Conservation (phyloP, 2,113 vertebrate genomes). For the Lagopus leucura region DNA sequence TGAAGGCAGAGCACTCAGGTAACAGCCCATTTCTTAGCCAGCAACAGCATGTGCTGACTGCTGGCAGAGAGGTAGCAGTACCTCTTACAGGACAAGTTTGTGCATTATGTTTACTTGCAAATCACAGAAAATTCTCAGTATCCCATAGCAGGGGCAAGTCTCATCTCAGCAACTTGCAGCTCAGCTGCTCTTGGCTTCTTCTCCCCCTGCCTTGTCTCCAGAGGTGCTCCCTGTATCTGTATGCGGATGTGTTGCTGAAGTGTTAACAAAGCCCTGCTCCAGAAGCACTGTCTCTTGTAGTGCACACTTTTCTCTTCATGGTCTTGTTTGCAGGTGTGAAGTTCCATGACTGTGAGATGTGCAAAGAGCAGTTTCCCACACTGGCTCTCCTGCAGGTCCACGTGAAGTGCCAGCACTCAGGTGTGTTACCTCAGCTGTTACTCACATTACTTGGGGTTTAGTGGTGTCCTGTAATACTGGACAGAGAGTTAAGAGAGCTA, state of each 20-base stretch:
- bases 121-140: not conserved
- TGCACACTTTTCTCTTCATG: not conserved
- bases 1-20: conserved; percentile 85
- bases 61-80: not conserved
- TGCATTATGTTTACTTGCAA: not conserved
- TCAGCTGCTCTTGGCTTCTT: not conserved
- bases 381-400: conserved; percentile 75
- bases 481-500: not conserved
- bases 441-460: not conserved
- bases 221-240: not conserved
- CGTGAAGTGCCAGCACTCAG: conserved; percentile 77
- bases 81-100: not conserved
- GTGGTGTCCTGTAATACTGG: not conserved
- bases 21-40: rapidly evolving
- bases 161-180: not conserved
- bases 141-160: not conserved
- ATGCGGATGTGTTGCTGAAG: not conserved
- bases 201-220: not conserved
- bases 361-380: conserved; percentile 74
- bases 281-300: not conserved
- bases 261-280: not conserved
- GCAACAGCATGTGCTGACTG: rapidly evolving
- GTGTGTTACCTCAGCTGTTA: conserved; percentile 7
- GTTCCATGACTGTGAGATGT: conserved; percentile 70
- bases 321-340: conserved; percentile 59